Evolutionary conservation across 2,888 invertebrate species (phyloP).

Genomic region (Chironomus riparius): DNA sequence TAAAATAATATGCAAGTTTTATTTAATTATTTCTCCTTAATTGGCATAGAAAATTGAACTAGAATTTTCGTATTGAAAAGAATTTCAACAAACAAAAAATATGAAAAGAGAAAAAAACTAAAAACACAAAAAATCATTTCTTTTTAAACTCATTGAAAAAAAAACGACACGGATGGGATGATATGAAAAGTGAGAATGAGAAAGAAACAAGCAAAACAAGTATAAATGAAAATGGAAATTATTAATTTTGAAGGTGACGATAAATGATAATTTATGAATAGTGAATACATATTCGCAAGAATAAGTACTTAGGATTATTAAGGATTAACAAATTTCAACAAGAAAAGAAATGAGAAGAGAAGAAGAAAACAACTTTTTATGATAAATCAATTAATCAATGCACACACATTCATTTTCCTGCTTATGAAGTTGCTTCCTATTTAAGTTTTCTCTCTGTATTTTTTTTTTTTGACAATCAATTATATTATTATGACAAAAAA

Average conservation of each 20-base stretch:
- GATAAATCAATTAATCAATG: constrained; percentile 4
- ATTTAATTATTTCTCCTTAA: background rate
- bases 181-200: background rate
- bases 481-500: background rate
- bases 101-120: background rate
- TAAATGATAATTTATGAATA: constrained; percentile 22
- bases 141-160: too few species aligned
- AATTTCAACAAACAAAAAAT: background rate
- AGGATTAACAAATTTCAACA: constrained; percentile 18
- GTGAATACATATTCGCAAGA: background rate
- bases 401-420: background rate
- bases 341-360: background rate
- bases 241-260: constrained; percentile 12
- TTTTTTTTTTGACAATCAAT: background rate
- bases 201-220: background rate
- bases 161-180: too few species aligned
- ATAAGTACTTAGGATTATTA: constrained; percentile 24
- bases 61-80: background rate
- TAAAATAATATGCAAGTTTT: background rate
- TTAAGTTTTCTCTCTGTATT: background rate
- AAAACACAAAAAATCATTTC: background rate
- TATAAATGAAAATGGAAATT: background rate
- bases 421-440: background rate
- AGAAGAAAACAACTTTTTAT: background rate
- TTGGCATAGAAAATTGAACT: background rate